phyloP scores from a whole-genome alignment of 2,113 vertebrate genomes.

The Mormyrus iriodes region DNA sequence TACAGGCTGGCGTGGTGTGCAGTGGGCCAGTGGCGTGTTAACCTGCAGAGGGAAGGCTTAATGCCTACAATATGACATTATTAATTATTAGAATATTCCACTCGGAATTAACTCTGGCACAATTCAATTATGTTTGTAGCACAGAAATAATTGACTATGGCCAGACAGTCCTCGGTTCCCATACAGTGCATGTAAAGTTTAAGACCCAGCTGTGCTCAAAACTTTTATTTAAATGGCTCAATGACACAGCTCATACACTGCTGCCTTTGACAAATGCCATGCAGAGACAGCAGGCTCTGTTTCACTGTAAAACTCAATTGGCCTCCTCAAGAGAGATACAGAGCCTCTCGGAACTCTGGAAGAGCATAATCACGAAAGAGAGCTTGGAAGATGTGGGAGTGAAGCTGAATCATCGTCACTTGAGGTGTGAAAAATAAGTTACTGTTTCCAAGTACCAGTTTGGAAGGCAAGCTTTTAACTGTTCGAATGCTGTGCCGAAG shows the following conservation, averaged over 20 bases:
- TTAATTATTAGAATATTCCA: neutral
- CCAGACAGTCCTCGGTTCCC: constrained; percentile 3
- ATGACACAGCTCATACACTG: neutral
- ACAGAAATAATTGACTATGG: constrained; percentile 8
- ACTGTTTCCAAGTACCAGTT: neutral
- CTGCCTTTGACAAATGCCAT: neutral
- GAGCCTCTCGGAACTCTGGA: neutral
- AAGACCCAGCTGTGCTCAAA: neutral
- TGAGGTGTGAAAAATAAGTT: constrained; percentile 8
- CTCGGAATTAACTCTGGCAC: neutral
- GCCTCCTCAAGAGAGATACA: neutral
- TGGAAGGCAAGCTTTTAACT: neutral
- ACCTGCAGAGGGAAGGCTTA: neutral
- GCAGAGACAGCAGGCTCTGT: neutral
- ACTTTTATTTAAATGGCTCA: neutral
- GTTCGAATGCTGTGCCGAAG: neutral
- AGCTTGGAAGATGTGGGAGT: neutral
- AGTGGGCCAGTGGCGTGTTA: neutral
- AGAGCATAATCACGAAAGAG: neutral
- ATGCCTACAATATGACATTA: neutral
- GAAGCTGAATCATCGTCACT: neutral
- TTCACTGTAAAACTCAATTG: neutral
- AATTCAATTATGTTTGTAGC: constrained; percentile 6
- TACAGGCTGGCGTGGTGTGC: neutral
- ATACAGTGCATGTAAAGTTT: neutral